phyloP scores from a whole-genome alignment of 1,140 invertebrate genomes.

The Neodiprion virginianus region DNA sequence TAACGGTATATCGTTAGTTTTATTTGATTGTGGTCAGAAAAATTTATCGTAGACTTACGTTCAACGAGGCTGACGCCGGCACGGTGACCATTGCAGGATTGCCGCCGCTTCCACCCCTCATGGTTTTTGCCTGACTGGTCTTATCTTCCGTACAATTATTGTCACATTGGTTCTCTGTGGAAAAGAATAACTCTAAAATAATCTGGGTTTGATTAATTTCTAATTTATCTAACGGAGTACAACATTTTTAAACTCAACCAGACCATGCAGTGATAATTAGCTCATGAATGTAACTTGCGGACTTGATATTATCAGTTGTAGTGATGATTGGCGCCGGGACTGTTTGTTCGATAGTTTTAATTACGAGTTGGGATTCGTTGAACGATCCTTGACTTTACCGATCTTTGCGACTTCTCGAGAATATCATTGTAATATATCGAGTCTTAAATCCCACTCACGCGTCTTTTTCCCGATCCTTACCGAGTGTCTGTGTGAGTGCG shows the following conservation, averaged over 20 bases:
- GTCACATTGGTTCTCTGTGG: slow-evolving; percentile 1
- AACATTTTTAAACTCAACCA: not conserved
- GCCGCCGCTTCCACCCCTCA: slow-evolving; percentile 59
- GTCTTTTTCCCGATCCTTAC: slow-evolving; percentile 11
- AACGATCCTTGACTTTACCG: not conserved
- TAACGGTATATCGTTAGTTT: too few relatives aligned
- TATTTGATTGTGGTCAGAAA: too few relatives aligned
- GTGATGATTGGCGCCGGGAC: not conserved
- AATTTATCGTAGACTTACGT: slow-evolving; percentile 38
- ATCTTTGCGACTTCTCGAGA: slow-evolving; percentile 11
- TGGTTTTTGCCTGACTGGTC: slow-evolving; percentile 23
- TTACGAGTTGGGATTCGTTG: not conserved
- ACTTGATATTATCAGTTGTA: not conserved
- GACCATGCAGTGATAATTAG: not conserved
- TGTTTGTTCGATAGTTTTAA: not conserved
- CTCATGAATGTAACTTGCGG: not conserved
- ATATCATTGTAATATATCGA: slow-evolving; percentile 22
- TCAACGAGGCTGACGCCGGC: slow-evolving; percentile 51
- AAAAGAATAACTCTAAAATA: not conserved
- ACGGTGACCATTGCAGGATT: slow-evolving; percentile 56
- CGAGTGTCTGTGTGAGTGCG: not conserved
- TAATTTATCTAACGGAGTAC: not conserved
- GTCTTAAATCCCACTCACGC: slow-evolving; percentile 19
- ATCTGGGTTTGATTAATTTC: not conserved
- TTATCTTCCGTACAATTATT: not conserved